Percentiles rank a stretch among this genome's conserved stretches.
phyloP scores from a whole-genome alignment of 2,888 invertebrate genomes.

The Rosalia funebris region DNA sequence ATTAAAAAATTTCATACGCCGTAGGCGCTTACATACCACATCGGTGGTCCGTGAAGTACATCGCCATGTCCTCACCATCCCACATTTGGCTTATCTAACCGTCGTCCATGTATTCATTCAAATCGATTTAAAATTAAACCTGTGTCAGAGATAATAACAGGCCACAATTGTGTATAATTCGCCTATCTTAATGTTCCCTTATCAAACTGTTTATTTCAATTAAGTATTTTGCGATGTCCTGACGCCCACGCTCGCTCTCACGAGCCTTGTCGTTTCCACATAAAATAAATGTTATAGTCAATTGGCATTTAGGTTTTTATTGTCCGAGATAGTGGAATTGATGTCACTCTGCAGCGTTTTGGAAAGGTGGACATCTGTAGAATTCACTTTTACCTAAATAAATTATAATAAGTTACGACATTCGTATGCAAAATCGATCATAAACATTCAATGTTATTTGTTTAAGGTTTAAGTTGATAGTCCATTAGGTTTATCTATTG shows the following conservation, averaged over 20 bases:
- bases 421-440: neutral
- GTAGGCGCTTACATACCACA: constrained; percentile 37
- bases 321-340: constrained; percentile 32
- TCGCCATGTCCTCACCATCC: constrained; percentile 31
- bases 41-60: constrained; percentile 34
- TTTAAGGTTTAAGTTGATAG: too few species aligned
- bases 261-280: constrained; percentile 41
- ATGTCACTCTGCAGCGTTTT: constrained; percentile 1
- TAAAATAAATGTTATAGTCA: constrained; percentile 53
- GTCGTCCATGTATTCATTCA: constrained; percentile 59
- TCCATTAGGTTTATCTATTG: too few species aligned
- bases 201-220: constrained; percentile 60
- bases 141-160: constrained; percentile 60
- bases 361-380: constrained; percentile 12
- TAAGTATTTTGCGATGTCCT: constrained; percentile 62
- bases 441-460: constrained; percentile 24
- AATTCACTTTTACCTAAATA: constrained; percentile 8
- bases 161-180: constrained; percentile 54
- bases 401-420: neutral
- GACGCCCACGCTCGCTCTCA: constrained; percentile 50
- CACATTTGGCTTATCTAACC: constrained; percentile 57
- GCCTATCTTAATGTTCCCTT: constrained; percentile 62
- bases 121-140: constrained; percentile 65
- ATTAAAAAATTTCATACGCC: constrained; percentile 9
- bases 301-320: constrained; percentile 52